A percentile compares a stretch with the other conserved stretches of the same genome.
Evolutionary conservation across 92 coral and sea anemone genomes (phyloP).

Genomic region (Diadumene lineata): DNA sequence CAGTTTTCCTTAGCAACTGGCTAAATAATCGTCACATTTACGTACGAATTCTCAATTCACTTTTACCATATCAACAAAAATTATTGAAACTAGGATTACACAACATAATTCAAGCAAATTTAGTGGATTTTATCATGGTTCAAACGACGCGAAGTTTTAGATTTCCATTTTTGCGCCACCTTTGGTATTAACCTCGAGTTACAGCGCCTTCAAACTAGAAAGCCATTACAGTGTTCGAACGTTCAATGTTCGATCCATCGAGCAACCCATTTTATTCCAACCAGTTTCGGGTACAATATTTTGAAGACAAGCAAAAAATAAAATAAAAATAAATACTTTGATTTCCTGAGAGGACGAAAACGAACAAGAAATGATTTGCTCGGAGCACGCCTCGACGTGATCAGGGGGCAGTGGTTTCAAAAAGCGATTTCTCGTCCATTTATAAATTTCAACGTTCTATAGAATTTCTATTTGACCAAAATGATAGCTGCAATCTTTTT

Average conservation of each 20-base stretch:
- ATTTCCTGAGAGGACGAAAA: conserved; percentile 17
- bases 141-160: conserved; percentile 2
- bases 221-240: conserved; percentile 1
- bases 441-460: conserved; percentile 1
- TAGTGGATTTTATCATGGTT: neutral
- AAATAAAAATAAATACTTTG: conserved; percentile 10
- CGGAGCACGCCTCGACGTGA: conserved; percentile 40
- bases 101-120: neutral
- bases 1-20: conserved; percentile 42
- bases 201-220: neutral
- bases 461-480: neutral
- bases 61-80: conserved; percentile 5
- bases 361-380: conserved; percentile 3
- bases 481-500: neutral
- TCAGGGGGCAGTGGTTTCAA: conserved; percentile 33
- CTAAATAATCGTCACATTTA: conserved; percentile 12
- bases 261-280: neutral
- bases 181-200: conserved; percentile 2
- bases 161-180: conserved; percentile 22
- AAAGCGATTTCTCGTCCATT: conserved; percentile 10
- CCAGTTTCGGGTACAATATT: neutral
- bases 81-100: neutral
- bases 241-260: neutral
- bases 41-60: neutral
- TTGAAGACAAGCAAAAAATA: neutral